A percentile compares a stretch with the other conserved stretches of the same genome.
Conservation (phyloP, 2,888 invertebrate species). For the Cynaeus angustus region DNA sequence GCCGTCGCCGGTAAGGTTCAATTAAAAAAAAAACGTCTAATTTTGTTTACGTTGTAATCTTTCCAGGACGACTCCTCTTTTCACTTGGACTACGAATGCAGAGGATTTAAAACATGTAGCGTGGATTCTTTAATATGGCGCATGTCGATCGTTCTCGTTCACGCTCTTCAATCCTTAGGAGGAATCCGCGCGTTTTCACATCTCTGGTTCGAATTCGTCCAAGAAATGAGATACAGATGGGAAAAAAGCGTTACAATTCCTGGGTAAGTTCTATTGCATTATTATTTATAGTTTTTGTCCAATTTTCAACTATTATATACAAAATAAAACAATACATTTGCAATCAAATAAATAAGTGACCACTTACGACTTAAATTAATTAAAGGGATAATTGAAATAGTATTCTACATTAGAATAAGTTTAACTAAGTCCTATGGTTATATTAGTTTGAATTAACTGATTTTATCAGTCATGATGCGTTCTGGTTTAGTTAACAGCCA, state of each 20-base stretch:
- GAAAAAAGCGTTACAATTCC: slow-evolving; percentile 85
- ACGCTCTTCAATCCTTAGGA: slow-evolving; percentile 83
- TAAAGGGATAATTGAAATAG: slow-evolving; percentile 1
- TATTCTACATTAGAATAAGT: background rate
- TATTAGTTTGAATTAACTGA: slow-evolving; percentile 15
- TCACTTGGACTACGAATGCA: slow-evolving; percentile 61
- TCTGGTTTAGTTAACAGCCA: slow-evolving; percentile 29
- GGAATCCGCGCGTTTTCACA: slow-evolving; percentile 86
- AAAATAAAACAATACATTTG: slow-evolving; percentile 6
- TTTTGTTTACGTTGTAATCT: background rate
- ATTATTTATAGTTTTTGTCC: slow-evolving; percentile 21
- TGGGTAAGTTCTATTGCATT: slow-evolving; percentile 80
- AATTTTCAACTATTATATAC: slow-evolving; percentile 31
- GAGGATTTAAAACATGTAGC: slow-evolving; percentile 80
- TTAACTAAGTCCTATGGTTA: background rate
- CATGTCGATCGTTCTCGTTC: slow-evolving; percentile 83
- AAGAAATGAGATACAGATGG: slow-evolving; percentile 93
- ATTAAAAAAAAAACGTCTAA: background rate
- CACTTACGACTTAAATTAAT: background rate
- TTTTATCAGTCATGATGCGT: slow-evolving; percentile 27
- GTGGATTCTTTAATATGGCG: slow-evolving; percentile 88
- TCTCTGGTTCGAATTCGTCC: slow-evolving; percentile 94
- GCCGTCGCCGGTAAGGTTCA: background rate
- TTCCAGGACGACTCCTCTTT: background rate
- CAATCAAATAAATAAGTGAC: slow-evolving; percentile 25